These are phyloP conservation scores for Bursaphelenchus okinawaensis DNA, from an alignment of 2,888 invertebrate species.

Conservation along the genomic window DNA sequence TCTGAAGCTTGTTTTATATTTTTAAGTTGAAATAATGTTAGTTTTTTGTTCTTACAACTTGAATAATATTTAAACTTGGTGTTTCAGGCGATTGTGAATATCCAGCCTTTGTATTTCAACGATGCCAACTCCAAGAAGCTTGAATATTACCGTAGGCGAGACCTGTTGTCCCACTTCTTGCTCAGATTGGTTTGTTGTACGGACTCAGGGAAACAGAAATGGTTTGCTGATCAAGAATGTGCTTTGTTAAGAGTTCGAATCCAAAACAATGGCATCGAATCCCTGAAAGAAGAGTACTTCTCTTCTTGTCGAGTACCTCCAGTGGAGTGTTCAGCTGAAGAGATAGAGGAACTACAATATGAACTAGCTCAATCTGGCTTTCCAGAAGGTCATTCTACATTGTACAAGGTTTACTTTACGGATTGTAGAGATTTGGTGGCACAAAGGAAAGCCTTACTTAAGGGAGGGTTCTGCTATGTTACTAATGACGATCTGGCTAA, in stretches of 20 bases:
- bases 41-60: too few relatives aligned
- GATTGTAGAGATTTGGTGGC: constrained; percentile 80
- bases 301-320: constrained; percentile 14
- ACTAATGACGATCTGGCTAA: constrained; percentile 77
- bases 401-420: constrained; percentile 64
- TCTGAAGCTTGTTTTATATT: constrained; percentile 5
- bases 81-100: constrained; percentile 11
- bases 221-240: constrained; percentile 82
- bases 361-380: constrained; percentile 18
- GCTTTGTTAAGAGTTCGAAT: constrained; percentile 74
- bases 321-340: neutral
- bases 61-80: neutral
- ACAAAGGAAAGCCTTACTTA: constrained; percentile 72
- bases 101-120: neutral
- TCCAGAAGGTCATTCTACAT: constrained; percentile 15
- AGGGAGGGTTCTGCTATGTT: constrained; percentile 79
- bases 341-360: constrained; percentile 3
- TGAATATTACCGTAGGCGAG: constrained; percentile 59
- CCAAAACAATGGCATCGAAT: constrained; percentile 4
- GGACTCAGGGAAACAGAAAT: constrained; percentile 72
- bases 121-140: neutral
- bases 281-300: constrained; percentile 7
- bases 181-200: constrained; percentile 83
- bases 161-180: constrained; percentile 88
- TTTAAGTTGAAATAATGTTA: too few relatives aligned